Evolutionary conservation across 1,140 invertebrate species (phyloP), one percentile per base, ranked within the genome.

Genomic region (Drosophila nigromelanica): DNA sequence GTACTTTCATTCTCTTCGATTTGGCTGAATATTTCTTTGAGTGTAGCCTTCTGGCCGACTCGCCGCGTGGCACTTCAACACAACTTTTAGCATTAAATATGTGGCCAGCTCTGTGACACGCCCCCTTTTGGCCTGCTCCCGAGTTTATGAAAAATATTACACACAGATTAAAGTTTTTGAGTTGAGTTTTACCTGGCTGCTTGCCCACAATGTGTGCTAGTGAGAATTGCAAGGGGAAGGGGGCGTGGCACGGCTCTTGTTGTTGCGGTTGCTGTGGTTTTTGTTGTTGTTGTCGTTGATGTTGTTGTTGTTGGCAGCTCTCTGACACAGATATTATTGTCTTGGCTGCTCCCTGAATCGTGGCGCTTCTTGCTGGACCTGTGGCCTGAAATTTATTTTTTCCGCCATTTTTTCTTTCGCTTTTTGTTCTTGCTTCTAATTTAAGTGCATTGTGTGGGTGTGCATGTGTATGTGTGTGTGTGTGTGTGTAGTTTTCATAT

Each of bases 271-370:
- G 52, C 30, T n/a, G 39, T 30, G 50, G 67, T 60, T 68, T 56
- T 50, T 56, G 52, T 18, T n/a, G 39, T 30, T 40, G 67, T 56
- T 61, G 47, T 73, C 55, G 33, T 58, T 78, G 33, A 43, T 39
- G 47, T 24, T 66, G 62, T 50, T 76, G 77, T 72, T 75, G 77
- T 61, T 76, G 67, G 48, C 73, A 51, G 76, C 51, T 76, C 51
- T 76, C 81, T 85, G 82, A 85, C 80, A 85, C 72, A 85, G 81
- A 85, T 85, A 86, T 86, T 85, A 85, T 85, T 86, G 81, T 85
- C 81, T 87, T 83, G 70, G 55, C 63, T 68, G 54, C 35, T 62
- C 61, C 37, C 24, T 69, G 74, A 69, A 77, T 80, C 73, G 73
- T 76, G 73, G 68, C 48, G 55, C 43, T 39, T 61, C 55, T 52